Percentiles rank a stretch among this genome's conserved stretches.
Conservation (phyloP, 2,888 invertebrate species). For the Pterostichus madidus region DNA sequence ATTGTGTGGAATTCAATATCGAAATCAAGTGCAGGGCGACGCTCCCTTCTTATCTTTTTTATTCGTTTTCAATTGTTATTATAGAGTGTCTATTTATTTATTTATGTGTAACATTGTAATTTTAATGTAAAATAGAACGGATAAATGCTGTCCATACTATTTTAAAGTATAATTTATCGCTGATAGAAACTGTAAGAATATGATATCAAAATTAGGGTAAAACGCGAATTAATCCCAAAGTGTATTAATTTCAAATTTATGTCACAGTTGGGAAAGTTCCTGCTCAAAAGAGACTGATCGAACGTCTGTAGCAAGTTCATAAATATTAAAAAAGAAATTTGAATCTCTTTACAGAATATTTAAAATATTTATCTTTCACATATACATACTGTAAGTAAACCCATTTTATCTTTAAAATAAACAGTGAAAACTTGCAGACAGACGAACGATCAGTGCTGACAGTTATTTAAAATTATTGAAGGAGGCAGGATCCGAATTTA, state of each 20-base stretch:
- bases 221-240: conserved; percentile 13
- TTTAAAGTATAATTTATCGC: too few relatives aligned
- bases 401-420: conserved; percentile 35
- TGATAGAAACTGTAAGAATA: too few relatives aligned
- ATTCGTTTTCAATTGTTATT: too few relatives aligned
- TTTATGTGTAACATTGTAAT: too few relatives aligned
- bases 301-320: conserved; percentile 32
- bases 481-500: conserved; percentile 22
- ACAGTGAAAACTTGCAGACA: conserved; percentile 36
- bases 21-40: too few relatives aligned
- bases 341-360: conserved; percentile 43
- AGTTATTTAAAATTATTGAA: conserved; percentile 44
- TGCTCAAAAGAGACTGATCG: conserved; percentile 46
- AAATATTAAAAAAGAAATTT: conserved; percentile 46
- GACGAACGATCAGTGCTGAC: conserved; percentile 29
- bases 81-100: too few relatives aligned
- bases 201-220: conserved; percentile 35
- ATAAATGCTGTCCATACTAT: too few relatives aligned
- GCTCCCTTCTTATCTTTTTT: too few relatives aligned
- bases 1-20: too few relatives aligned
- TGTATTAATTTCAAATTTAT: conserved; percentile 49
- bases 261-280: conserved; percentile 36
- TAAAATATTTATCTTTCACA: conserved; percentile 42
- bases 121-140: too few relatives aligned
- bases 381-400: conserved; percentile 35